Conservation (phyloP, 2,888 invertebrate species). For the Automeris io region DNA sequence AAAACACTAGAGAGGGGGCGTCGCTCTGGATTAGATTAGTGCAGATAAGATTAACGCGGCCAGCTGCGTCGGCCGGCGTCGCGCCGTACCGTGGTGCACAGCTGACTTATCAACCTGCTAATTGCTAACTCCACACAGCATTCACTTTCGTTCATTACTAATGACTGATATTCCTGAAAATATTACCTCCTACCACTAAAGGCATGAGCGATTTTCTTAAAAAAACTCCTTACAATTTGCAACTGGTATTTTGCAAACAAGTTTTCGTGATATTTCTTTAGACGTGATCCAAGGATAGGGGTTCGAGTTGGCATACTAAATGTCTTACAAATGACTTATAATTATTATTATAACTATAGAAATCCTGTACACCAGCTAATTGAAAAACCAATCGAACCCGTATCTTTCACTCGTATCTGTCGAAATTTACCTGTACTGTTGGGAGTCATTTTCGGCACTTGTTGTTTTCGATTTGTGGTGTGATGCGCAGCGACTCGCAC, state of each 20-base stretch:
- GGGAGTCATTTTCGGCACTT: constrained; percentile 31
- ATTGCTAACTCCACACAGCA: constrained; percentile 40
- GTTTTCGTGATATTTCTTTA: too few relatives aligned
- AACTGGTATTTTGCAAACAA: too few relatives aligned
- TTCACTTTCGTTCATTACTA: constrained; percentile 14
- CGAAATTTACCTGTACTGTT: too few relatives aligned
- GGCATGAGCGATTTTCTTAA: too few relatives aligned
- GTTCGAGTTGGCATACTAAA: too few relatives aligned
- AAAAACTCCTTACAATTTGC: too few relatives aligned
- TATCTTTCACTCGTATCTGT: not conserved
- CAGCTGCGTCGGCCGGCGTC: constrained; percentile 13
- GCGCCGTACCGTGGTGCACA: constrained; percentile 19
- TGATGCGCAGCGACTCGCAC: constrained; percentile 44
- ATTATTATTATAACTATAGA: not conserved
- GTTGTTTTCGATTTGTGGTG: constrained; percentile 48
- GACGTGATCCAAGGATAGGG: too few relatives aligned
- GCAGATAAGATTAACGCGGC: constrained; percentile 61
- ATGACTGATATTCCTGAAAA: constrained; percentile 20
- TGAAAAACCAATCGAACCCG: not conserved
- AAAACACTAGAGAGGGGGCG: constrained; percentile 72
- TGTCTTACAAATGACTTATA: too few relatives aligned
- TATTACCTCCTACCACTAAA: too few relatives aligned
- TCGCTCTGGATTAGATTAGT: constrained; percentile 69
- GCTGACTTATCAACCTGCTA: constrained; percentile 52
- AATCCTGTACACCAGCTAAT: not conserved